phyloP scores from a whole-genome alignment of 2,797 vertebrate genomes.

The Melanotaenia parkinsoni region DNA sequence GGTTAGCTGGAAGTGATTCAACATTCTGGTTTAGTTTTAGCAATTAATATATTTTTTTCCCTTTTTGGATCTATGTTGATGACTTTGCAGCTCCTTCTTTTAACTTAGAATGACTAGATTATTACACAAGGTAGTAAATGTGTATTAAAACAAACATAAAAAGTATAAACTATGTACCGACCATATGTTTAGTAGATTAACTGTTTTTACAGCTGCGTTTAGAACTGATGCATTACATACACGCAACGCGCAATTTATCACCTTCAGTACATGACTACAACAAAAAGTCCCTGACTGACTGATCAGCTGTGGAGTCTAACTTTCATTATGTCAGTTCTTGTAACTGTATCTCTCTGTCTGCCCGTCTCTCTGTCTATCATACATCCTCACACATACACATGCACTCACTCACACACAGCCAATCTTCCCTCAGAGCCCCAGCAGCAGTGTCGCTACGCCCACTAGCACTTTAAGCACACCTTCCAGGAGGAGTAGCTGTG shows the following conservation, averaged over 20 bases:
- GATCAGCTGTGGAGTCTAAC: slow-evolving; percentile 52
- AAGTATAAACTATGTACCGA: background rate
- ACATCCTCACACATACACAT: slow-evolving; percentile 20
- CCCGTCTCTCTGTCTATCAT: slow-evolving; percentile 46
- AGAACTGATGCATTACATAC: slow-evolving; percentile 55
- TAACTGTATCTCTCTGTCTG: slow-evolving; percentile 59
- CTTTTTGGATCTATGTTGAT: slow-evolving; percentile 24
- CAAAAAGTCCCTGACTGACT: slow-evolving; percentile 43
- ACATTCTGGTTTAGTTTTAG: slow-evolving; percentile 50
- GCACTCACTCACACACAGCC: slow-evolving; percentile 82
- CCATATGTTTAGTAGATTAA: background rate
- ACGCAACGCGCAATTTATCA: slow-evolving; percentile 60
- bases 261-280: slow-evolving; percentile 32
- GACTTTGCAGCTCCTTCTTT: background rate
- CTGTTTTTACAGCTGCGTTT: slow-evolving; percentile 42
- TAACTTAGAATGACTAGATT: slow-evolving; percentile 7
- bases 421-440: slow-evolving; percentile 96
- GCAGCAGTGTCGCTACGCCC: slow-evolving; percentile 95
- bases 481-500: slow-evolving; percentile 95
- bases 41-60: slow-evolving; percentile 17
- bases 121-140: background rate
- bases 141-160: background rate
- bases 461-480: slow-evolving; percentile 97
- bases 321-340: slow-evolving; percentile 62
- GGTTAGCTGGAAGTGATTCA: slow-evolving; percentile 37